Evolutionary conservation across 2,888 invertebrate genomes (phyloP).

Genomic region (Pachydiplax longipennis): DNA sequence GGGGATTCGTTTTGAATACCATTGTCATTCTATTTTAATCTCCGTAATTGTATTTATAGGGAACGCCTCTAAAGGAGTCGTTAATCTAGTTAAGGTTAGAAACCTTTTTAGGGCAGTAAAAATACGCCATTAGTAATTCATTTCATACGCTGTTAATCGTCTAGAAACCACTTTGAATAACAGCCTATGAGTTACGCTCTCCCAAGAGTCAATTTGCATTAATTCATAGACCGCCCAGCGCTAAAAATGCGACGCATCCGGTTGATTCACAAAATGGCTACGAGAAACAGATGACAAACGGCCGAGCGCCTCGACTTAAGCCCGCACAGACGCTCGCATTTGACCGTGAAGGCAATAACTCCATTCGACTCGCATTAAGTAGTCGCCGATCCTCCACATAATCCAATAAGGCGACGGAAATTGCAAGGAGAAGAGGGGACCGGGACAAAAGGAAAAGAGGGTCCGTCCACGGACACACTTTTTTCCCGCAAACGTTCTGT

Average conservation of each 20-base stretch:
- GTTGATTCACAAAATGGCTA: neutral
- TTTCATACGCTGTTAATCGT: too few relatives aligned
- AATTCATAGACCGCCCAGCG: too few relatives aligned
- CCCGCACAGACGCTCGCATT: neutral
- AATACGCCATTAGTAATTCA: too few relatives aligned
- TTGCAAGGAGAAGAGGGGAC: neutral
- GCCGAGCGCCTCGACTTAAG: neutral
- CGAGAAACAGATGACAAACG: neutral
- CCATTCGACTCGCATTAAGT: neutral
- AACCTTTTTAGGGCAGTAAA: too few relatives aligned
- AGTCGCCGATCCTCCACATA: neutral
- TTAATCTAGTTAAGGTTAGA: too few relatives aligned
- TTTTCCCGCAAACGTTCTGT: neutral
- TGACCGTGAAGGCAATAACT: neutral
- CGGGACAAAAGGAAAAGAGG: neutral
- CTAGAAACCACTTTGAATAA: too few relatives aligned
- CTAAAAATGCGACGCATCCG: neutral
- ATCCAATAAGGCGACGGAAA: slow-evolving; percentile 31
- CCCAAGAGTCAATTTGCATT: too few relatives aligned
- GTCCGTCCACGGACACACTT: neutral
- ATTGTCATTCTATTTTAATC: too few relatives aligned
- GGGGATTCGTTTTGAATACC: too few relatives aligned
- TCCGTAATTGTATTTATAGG: too few relatives aligned
- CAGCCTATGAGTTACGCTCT: too few relatives aligned
- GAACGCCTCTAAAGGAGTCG: too few relatives aligned